Evolutionary conservation across 2,797 vertebrate species (phyloP).

Genomic region (Acanthopagrus latus): DNA sequence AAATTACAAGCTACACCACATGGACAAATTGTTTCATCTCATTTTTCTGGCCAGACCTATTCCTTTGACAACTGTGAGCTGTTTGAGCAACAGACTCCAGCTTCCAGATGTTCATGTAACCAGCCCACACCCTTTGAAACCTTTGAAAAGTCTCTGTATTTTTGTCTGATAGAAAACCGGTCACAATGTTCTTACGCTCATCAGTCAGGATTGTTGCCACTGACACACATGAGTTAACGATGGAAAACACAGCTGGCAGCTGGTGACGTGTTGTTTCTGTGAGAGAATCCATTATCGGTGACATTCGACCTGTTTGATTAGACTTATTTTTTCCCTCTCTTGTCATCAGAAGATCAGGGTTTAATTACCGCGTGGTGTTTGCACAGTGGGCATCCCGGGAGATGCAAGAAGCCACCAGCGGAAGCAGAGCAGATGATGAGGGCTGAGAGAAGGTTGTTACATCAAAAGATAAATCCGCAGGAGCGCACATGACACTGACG

Average conservation of each 20-base stretch:
- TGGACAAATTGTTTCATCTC: neutral
- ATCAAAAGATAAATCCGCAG: neutral
- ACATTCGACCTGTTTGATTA: neutral
- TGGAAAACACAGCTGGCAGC: slow-evolving; percentile 9
- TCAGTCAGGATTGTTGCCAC: neutral
- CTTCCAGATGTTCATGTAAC: neutral
- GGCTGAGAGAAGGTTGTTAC: neutral
- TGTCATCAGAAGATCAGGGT: neutral
- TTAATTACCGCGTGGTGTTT: slow-evolving; percentile 19
- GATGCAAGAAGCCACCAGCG: neutral
- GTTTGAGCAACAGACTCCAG: neutral
- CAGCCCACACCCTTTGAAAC: slow-evolving; percentile 3
- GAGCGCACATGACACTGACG: neutral
- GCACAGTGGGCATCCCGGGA: neutral
- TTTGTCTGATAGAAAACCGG: neutral
- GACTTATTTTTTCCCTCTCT: neutral
- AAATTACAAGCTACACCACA: neutral
- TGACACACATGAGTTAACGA: neutral
- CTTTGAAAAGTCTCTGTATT: neutral
- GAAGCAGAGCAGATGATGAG: neutral
- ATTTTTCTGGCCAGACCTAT: neutral
- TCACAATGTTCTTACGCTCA: neutral
- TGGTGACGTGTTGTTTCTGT: neutral
- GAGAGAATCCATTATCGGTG: neutral
- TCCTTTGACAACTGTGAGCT: neutral